phyloP scores from a whole-genome alignment of 2,113 vertebrate species.

The Pelecanus crispus region DNA sequence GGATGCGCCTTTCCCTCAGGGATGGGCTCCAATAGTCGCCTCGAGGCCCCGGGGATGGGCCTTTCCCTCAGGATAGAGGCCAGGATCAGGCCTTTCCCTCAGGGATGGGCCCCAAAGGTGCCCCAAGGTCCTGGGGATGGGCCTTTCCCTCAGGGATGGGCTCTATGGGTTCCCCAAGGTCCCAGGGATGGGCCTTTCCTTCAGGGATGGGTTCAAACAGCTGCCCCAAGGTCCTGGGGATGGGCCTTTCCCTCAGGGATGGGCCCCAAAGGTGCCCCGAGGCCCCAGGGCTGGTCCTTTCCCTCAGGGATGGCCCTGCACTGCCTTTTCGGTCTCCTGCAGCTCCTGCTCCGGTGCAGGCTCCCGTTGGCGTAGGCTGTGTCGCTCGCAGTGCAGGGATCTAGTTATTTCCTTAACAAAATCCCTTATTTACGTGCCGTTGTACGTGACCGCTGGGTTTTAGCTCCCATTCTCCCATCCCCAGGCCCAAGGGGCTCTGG shows the following conservation, averaged over 20 bases:
- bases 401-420: not conserved
- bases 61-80: too few relatives aligned
- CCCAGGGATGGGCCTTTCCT: too few relatives aligned
- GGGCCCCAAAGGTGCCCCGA: rapidly evolving
- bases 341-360: rapidly evolving
- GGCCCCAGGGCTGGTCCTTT: too few relatives aligned
- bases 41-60: rapidly evolving
- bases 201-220: rapidly evolving
- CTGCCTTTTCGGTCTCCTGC: not conserved
- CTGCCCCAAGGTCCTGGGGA: rapidly evolving
- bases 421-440: not conserved
- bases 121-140: too few relatives aligned
- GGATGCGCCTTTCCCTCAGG: not conserved
- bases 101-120: too few relatives aligned
- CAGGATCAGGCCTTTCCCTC: too few relatives aligned
- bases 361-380: rapidly evolving
- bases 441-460: constrained; percentile 56
- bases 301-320: not conserved
- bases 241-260: not conserved
- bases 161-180: rapidly evolving
- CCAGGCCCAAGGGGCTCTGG: not conserved
- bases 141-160: too few relatives aligned
- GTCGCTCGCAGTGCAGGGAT: rapidly evolving
- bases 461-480: not conserved
- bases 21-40: too few relatives aligned